These are phyloP conservation scores for Chascanopsetta lugubris DNA, from an alignment of 2,113 vertebrate genomes.

Conservation along the genomic window DNA sequence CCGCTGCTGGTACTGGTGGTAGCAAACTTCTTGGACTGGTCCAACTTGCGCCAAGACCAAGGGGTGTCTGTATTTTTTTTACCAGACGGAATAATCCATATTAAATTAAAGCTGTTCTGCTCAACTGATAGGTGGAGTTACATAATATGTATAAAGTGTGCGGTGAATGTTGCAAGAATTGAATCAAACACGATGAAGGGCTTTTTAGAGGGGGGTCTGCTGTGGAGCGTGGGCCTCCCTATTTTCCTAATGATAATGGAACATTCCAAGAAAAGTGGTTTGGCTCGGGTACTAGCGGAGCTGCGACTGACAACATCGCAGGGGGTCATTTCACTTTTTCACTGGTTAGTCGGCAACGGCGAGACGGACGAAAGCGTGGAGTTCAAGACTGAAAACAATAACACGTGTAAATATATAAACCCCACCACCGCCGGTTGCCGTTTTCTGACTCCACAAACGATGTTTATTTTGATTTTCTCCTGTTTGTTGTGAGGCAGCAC, in stretches of 20 bases:
- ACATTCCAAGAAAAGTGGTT: constrained; percentile 62
- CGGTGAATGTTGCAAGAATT: neutral
- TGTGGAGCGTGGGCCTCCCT: too few species aligned
- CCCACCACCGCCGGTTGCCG: constrained; percentile 13
- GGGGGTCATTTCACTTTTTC: constrained; percentile 58
- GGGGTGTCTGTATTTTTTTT: too few species aligned
- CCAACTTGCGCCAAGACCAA: constrained; percentile 6
- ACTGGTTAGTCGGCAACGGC: too few species aligned
- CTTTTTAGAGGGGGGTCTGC: too few species aligned
- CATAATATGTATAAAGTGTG: accelerated
- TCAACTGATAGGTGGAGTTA: too few species aligned
- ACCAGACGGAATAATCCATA: too few species aligned
- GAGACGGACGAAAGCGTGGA: neutral
- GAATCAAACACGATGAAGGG: constrained; percentile 10
- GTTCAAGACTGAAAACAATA: accelerated
- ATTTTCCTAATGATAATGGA: constrained; percentile 58
- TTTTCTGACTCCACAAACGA: neutral
- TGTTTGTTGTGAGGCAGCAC: constrained; percentile 10
- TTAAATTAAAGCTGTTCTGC: too few species aligned
- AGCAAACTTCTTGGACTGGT: constrained; percentile 47
- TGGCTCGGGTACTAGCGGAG: constrained; percentile 22
- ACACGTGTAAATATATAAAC: neutral
- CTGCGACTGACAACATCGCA: constrained; percentile 65
- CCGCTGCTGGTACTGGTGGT: too few species aligned
- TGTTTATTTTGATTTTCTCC: constrained; percentile 24